Evolutionary conservation across 1,140 invertebrate genomes (phyloP).

Genomic region (Eueides isabella): DNA sequence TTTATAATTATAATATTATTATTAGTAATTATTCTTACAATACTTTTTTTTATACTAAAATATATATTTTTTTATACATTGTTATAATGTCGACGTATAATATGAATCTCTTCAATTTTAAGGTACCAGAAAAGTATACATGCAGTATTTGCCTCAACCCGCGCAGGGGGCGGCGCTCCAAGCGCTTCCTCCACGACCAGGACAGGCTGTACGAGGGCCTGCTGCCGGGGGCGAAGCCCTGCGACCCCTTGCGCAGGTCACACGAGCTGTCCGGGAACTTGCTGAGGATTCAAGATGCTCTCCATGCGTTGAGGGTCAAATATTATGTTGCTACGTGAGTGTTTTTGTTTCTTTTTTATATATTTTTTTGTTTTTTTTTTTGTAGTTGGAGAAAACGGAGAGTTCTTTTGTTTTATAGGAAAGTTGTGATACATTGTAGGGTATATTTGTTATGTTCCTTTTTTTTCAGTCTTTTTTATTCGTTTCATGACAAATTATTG

Average conservation of each 20-base stretch:
- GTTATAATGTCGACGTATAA: too few species aligned
- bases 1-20: too few species aligned
- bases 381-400: too few species aligned
- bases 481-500: too few species aligned
- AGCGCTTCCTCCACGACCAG: slow-evolving; percentile 91
- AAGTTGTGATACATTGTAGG: too few species aligned
- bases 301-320: slow-evolving; percentile 89
- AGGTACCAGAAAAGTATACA: slow-evolving; percentile 95
- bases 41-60: too few species aligned
- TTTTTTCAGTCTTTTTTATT: too few species aligned
- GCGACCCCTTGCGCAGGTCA: slow-evolving; percentile 84
- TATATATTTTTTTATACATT: too few species aligned
- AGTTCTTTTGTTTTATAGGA: too few species aligned
- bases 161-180: slow-evolving; percentile 85
- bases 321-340: slow-evolving; percentile 90
- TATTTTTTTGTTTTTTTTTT: too few species aligned
- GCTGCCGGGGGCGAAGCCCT: slow-evolving; percentile 83
- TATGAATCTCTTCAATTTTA: slow-evolving; percentile 38
- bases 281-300: slow-evolving; percentile 85
- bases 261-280: slow-evolving; percentile 89
- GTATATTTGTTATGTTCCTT: too few species aligned
- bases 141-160: slow-evolving; percentile 94
- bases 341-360: not conserved
- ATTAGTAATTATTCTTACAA: too few species aligned
- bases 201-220: slow-evolving; percentile 93